These are phyloP conservation scores for Loris lydekkerianus DNA, from an alignment of 2,797 vertebrate species.

Conservation along the genomic window DNA sequence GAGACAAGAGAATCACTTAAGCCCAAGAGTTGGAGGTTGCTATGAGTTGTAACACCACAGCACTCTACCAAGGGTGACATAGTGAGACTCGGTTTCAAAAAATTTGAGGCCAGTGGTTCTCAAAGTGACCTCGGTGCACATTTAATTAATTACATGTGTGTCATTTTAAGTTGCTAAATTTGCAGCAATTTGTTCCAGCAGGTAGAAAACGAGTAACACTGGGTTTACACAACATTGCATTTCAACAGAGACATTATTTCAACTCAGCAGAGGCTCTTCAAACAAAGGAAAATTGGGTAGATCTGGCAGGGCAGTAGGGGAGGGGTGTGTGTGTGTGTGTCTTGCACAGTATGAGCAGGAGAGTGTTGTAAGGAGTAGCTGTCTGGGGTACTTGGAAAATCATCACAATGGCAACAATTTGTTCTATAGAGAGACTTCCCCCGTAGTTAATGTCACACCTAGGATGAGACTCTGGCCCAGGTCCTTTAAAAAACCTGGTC, in stretches of 20 bases:
- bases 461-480: not conserved
- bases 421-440: not conserved
- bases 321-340: not conserved
- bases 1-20: too few relatives aligned
- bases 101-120: too few relatives aligned
- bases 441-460: not conserved
- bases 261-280: not conserved
- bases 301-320: not conserved
- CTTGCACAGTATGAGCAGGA: not conserved
- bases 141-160: not conserved
- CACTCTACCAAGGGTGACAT: too few relatives aligned
- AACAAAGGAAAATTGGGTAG: not conserved
- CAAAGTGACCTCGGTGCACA: too few relatives aligned
- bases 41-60: too few relatives aligned
- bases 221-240: not conserved
- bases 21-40: too few relatives aligned
- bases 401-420: not conserved
- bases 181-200: not conserved
- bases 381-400: not conserved
- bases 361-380: not conserved
- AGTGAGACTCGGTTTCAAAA: too few relatives aligned
- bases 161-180: not conserved
- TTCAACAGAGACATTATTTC: not conserved
- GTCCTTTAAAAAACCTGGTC: not conserved
- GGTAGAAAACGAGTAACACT: not conserved